Evolutionary conservation across 2,797 vertebrate genomes (phyloP), one percentile per base, ranked within the genome.

Genomic region (Chromobotia macracanthus): DNA sequence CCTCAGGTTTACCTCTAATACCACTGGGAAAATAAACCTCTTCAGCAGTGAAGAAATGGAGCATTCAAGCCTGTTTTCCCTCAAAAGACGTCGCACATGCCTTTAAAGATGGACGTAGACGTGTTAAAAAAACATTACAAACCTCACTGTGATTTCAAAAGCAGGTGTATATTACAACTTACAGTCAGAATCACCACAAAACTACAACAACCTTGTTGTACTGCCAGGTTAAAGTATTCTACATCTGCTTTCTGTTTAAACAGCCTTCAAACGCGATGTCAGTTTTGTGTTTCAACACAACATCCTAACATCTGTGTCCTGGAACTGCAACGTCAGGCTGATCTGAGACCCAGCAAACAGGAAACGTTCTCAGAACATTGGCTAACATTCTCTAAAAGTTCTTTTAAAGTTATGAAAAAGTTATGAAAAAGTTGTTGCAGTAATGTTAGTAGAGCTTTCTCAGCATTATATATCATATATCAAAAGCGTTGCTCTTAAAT

Each of bases 1-100:
- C 84, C 84, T 77, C 83, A 84, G 82, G 87, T 91, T 90, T 91
- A 91, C 90, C 90, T 83, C 87, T 86, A 86, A 89, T 89, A 86
- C 86, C 79, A 86, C 84, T 89, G 86, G 89, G 91, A 93, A 95
- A 94, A 93, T 87, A 88, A 90, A 90, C 91, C 89, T 82, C 84
- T 82, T 80, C 84, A 80, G 87, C 81, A 51, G 65, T 86, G 86
- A 90, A 89, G 82, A 85, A 87, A 86, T 80, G 84, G 84, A 84
- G 85, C 83, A 84, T 77, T 86, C 82, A 67, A 53, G 86, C 86
- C 87, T 86, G 88, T 90, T 90, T 91, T 89, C 86, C 88, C 89
- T 88, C 90, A 90, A 89, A 87, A 83, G 87, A 80, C 89, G 89
- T 89, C 87, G 88, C 86, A 75, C 89, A 88, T 86, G 84, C 89